Evolutionary conservation across 2,797 vertebrate genomes (phyloP).

Genomic region (Lacerta agilis): DNA sequence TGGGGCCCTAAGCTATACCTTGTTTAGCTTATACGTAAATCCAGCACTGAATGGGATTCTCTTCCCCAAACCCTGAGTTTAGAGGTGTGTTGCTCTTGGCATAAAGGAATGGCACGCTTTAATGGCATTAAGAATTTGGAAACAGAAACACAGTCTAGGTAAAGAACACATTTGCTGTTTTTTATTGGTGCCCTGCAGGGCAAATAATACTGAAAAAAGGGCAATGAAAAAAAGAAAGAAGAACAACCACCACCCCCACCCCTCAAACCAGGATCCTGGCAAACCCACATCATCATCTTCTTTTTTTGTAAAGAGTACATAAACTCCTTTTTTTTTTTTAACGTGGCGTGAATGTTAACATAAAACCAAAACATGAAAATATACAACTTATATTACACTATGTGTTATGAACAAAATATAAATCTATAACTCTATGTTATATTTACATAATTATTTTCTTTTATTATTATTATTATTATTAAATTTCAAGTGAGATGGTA

Average conservation of each 20-base stretch:
- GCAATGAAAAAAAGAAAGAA: constrained; percentile 86
- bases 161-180: constrained; percentile 97
- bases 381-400: constrained; percentile 99
- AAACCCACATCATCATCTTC: constrained; percentile 85
- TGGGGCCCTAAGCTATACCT: no score
- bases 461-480: constrained; percentile 77
- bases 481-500: constrained; percentile 99
- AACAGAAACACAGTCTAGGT: constrained; percentile 77
- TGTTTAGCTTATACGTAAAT: no score
- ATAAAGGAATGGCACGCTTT: constrained; percentile 19
- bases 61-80: not conserved
- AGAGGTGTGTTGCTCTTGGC: constrained; percentile 34
- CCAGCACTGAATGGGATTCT: no score
- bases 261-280: constrained; percentile 87
- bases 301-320: constrained; percentile 88
- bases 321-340: constrained; percentile 92
- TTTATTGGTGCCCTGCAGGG: constrained; percentile 99
- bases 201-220: constrained; percentile 99
- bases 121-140: constrained; percentile 54
- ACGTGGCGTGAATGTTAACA: constrained; percentile 99
- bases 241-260: not conserved
- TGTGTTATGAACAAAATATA: constrained; percentile 99
- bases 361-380: constrained; percentile 98
- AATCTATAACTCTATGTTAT: constrained; percentile 99
- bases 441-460: constrained; percentile 99